phyloP scores from a whole-genome alignment of 2,113 vertebrate genomes.

The Mustelus asterias region DNA sequence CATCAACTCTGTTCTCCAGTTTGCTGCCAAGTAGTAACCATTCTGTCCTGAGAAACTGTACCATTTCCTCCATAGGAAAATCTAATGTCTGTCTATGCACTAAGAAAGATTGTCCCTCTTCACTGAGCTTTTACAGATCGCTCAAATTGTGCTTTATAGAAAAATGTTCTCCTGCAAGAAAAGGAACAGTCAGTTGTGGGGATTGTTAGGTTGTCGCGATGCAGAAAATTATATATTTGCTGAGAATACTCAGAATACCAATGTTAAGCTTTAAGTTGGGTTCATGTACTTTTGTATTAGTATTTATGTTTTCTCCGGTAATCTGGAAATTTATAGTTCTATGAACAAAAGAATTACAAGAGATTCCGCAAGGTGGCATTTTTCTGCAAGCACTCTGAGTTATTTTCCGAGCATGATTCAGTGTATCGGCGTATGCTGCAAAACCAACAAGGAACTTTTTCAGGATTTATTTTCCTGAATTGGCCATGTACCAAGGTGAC shows the following conservation, averaged over 20 bases:
- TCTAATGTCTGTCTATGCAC: not conserved
- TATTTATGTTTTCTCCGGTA: not conserved
- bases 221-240: not conserved
- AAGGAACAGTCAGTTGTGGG: not conserved
- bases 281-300: not conserved
- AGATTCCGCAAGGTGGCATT: not conserved
- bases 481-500: not conserved
- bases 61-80: not conserved
- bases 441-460: not conserved
- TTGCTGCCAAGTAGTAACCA: not conserved
- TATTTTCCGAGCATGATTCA: not conserved
- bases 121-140: not conserved
- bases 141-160: not conserved
- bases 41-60: not conserved
- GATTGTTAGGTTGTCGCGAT: not conserved
- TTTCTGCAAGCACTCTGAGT: not conserved
- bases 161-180: not conserved
- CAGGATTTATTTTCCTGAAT: not conserved
- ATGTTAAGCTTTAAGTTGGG: not conserved
- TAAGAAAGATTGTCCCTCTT: not conserved
- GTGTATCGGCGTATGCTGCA: not conserved
- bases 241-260: not conserved
- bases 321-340: not conserved
- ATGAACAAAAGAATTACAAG: not conserved
- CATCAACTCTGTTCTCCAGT: not conserved